Percentiles rank a stretch among this genome's conserved stretches.
These are phyloP conservation scores for Dendrolimus kikuchii DNA, from an alignment of 1,140 invertebrate genomes.

Conservation along the genomic window DNA sequence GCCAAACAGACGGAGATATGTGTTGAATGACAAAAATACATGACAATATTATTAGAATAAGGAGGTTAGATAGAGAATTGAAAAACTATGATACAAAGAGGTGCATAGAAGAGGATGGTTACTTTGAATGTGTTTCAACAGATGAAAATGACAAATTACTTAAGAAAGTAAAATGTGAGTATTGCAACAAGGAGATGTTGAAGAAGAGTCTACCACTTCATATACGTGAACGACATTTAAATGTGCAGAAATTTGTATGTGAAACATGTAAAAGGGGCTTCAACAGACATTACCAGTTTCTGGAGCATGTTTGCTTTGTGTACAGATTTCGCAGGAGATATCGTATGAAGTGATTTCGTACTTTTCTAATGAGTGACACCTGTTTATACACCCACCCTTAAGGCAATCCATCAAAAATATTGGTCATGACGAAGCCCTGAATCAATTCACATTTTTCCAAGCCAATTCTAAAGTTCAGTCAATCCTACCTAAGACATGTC, in stretches of 20 bases:
- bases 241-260: constrained; percentile 34
- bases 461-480: no score
- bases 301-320: constrained; percentile 26
- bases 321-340: no score
- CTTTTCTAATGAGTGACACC: no score
- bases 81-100: constrained; percentile 3
- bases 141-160: constrained; percentile 21
- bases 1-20: constrained; percentile 25
- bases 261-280: constrained; percentile 23
- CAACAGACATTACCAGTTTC: constrained; percentile 30
- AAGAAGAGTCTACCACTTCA: constrained; percentile 45
- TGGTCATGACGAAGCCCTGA: no score
- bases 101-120: constrained; percentile 10
- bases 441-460: no score
- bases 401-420: no score
- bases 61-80: constrained; percentile 17
- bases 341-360: no score
- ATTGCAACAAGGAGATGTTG: constrained; percentile 50
- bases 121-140: constrained; percentile 19
- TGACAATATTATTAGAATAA: constrained; percentile 37
- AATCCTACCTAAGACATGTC: no score
- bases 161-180: constrained; percentile 43
- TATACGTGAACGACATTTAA: constrained; percentile 39
- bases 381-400: no score
- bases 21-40: constrained; percentile 45